Evolutionary conservation across 2,888 invertebrate genomes (phyloP), one percentile per base, ranked within the genome.

Genomic region (Tridacna crocea): DNA sequence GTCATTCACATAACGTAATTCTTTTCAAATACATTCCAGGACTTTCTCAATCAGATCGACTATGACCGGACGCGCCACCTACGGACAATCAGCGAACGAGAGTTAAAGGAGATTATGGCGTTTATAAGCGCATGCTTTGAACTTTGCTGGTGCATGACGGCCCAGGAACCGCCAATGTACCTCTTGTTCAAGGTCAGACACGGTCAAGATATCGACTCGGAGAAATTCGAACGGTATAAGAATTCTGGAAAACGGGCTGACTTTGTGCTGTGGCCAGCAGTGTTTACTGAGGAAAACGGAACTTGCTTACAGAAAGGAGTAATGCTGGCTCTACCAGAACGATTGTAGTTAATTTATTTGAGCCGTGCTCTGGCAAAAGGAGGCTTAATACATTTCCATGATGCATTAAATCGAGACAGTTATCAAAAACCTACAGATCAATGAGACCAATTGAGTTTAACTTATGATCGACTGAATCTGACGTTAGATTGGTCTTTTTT

Each of bases 81-180:
- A 13, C 82, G 88, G 58, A 85, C 81, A 58, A 81, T 89, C 48
- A 88, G 85, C 47, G 87, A 87, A 78, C 84, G 87, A 76, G 89
- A 88, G 48, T 77, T 89, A 60, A 82, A 80, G 55, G 88, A 89
- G 81, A 85, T 88, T 70, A 82, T 84, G 70, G 77, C 87, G 65
- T 89, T 87, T 73, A 82, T 89, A 12, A 77, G 73, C 55, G 83
- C 84, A n/a, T 89, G 89, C 76, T 84, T 88, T 73, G 87, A 87
- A 58, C 61, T 89, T 13, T 87, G 83, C 66, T 89, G 89, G 89
- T 78, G 85, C 73, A 89, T 89, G 89, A 83, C 87, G 0, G 84
- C 83, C 4, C 89, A 89, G 72, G 87, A 89, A 17, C 89, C 89
- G 15, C 88, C 89, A 0, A 89, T 89, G 88, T 89, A 89, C 72